phyloP scores from a whole-genome alignment of 2,797 vertebrate species.

The Poliocrania exsul region DNA sequence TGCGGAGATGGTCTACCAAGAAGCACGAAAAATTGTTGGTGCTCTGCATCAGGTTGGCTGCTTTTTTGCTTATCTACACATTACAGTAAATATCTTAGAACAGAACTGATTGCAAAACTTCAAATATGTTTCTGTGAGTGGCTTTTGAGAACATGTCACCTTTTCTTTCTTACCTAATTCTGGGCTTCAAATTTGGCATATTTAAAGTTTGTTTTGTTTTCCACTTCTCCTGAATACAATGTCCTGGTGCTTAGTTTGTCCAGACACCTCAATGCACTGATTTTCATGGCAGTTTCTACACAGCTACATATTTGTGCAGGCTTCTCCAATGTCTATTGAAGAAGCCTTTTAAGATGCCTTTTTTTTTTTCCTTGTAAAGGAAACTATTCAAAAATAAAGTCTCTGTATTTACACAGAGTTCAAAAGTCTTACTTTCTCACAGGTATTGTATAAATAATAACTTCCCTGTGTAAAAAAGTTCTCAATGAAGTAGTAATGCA shows the following conservation, averaged over 20 bases:
- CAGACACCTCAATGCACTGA: not conserved
- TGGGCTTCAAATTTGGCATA: not conserved
- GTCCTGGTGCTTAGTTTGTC: not conserved
- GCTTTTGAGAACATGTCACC: not conserved
- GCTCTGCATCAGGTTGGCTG: constrained; percentile 91
- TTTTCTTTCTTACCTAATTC: not conserved
- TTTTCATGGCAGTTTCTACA: not conserved
- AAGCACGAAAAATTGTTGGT: constrained; percentile 90
- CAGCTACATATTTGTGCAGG: not conserved
- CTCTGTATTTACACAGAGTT: not conserved
- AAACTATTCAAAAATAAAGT: not conserved
- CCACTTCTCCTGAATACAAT: not conserved
- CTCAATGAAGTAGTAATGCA: not conserved
- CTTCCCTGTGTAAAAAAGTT: not conserved
- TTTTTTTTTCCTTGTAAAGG: not conserved
- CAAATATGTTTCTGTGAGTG: not conserved
- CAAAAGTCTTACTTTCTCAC: not conserved
- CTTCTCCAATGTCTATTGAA: not conserved
- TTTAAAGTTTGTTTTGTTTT: not conserved
- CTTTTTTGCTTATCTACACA: not conserved
- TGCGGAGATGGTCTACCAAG: constrained; percentile 85
- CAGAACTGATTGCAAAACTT: not conserved
- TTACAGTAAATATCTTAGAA: not conserved
- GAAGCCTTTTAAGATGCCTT: not conserved
- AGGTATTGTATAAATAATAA: not conserved